A percentile compares a stretch with the other conserved stretches of the same genome.
Conservation (phyloP, 1,140 invertebrate species). For the Caerostris darwini region DNA sequence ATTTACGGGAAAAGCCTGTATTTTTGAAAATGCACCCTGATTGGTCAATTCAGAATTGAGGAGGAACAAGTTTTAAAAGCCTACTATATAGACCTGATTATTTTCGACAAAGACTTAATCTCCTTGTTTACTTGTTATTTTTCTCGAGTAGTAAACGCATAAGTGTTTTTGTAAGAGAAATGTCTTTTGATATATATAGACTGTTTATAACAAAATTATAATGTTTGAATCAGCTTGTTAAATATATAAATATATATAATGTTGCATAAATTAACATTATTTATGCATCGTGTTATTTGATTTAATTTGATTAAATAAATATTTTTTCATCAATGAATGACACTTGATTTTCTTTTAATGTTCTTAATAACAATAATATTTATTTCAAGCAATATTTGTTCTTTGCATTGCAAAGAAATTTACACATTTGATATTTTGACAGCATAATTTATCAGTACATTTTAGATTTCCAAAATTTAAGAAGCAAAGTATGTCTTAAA, state of each 20-base stretch:
- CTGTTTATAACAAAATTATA: too few species aligned
- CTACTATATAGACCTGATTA: neutral
- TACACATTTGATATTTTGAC: too few species aligned
- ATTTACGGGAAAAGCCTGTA: constrained; percentile 16
- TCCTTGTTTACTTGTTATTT: neutral
- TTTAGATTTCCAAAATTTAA: too few species aligned
- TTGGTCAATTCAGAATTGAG: constrained; percentile 43
- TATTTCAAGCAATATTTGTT: too few species aligned
- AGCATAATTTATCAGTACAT: too few species aligned
- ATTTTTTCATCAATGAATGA: too few species aligned
- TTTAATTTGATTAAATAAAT: neutral
- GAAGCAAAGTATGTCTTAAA: too few species aligned
- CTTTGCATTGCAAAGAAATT: too few species aligned
- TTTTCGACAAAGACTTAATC: neutral
- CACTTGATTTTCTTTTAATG: too few species aligned
- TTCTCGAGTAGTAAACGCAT: neutral
- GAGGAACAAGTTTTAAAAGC: constrained; percentile 27
- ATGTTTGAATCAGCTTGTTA: too few species aligned
- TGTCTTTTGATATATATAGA: too few species aligned
- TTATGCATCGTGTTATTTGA: neutral
- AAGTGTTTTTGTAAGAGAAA: neutral
- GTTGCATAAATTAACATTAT: neutral
- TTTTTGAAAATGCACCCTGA: constrained; percentile 55
- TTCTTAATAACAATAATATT: too few species aligned
- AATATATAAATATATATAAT: neutral